phyloP scores from a whole-genome alignment of 2,113 vertebrate species.

The Eclectus roratus region DNA sequence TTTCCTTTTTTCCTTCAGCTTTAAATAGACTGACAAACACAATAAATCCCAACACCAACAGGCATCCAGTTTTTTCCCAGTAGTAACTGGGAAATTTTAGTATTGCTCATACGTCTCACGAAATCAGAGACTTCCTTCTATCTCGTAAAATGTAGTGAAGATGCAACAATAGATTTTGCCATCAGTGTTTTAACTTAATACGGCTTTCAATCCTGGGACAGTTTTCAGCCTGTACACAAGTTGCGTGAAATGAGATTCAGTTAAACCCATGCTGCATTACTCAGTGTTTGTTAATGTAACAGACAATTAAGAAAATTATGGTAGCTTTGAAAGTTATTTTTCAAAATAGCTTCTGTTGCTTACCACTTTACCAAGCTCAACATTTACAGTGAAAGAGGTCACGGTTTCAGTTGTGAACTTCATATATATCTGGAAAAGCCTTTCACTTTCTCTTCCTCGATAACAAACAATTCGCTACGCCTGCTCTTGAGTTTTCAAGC shows the following conservation, averaged over 20 bases:
- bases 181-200: neutral
- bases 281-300: neutral
- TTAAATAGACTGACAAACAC: conserved; percentile 6
- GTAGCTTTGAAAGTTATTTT: neutral
- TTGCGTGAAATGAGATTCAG: neutral
- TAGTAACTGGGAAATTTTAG: neutral
- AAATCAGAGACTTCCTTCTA: neutral
- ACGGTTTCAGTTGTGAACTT: neutral
- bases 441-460: conserved; percentile 36
- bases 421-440: neutral
- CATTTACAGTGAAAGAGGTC: neutral
- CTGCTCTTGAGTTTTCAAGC: neutral
- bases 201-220: neutral
- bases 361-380: neutral
- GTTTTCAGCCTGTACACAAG: neutral
- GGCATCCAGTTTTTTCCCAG: neutral
- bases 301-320: neutral
- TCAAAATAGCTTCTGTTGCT: neutral
- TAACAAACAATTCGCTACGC: neutral
- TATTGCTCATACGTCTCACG: neutral
- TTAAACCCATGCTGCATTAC: neutral
- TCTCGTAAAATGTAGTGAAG: neutral
- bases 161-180: neutral
- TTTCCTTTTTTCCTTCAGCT: conserved; percentile 8
- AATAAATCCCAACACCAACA: neutral